Evolutionary conservation across 2,797 vertebrate genomes (phyloP), one percentile per base, ranked within the genome.

Genomic region (Molossus alvarezi): DNA sequence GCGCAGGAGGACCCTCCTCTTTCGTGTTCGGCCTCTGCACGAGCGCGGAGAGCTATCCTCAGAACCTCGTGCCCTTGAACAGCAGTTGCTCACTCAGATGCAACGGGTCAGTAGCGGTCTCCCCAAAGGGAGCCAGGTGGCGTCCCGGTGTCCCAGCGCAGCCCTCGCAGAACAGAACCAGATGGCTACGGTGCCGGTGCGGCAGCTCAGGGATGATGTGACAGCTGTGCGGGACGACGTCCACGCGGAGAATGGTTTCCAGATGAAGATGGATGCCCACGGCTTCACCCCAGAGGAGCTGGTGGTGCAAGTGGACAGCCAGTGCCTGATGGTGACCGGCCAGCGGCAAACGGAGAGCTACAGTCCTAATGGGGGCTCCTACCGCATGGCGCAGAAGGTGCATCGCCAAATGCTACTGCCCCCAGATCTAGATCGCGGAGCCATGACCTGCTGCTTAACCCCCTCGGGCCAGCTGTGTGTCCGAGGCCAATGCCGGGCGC

Each of bases 211-310:
- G 14, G 91, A 92, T 2, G 6, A 85, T 23, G 33, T 5, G 5
- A 12, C 18, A 9, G 57, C 55, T 9, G 33, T 1, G 10, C 60
- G 45, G 94, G 95, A 94, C 48, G 51, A 65, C 82, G 27, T 81
- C 67, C 14, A 14, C 57, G 62, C 37, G 0, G 25, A 80, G 33
- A 12, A 72, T 62, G 33, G 53, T 58, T 99, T 99, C 23, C 98
- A 98, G 72, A 93, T 99, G 92, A 99, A 98, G 67, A 96, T 99
- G 97, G 98, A 99, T 94, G 98, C 98, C 0, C 94, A 96, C 1
- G 98, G 98, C 73, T 99, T 99, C 92, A 69, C 97, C 90, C 99
- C 99, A 0, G 98, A 99, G 11, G 98, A 99, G 91, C 98, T 99
- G 84, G 98, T 97, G 0, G 98, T 98, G 65, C 97, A 95, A 60